These are phyloP conservation scores for Ctenodactylus gundi DNA, from an alignment of 2,113 vertebrate species.

Conservation along the genomic window DNA sequence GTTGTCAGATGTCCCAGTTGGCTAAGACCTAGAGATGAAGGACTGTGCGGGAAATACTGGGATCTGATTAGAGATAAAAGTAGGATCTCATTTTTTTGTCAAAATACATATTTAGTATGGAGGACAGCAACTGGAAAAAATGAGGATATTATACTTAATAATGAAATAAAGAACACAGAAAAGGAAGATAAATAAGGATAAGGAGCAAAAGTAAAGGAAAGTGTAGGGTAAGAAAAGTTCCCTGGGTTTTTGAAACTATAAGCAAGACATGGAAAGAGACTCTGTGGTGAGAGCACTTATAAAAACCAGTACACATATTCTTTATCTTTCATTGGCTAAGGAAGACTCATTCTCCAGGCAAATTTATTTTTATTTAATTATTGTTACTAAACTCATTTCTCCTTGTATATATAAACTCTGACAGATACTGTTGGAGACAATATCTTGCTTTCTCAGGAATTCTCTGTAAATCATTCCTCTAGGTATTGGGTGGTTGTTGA, in stretches of 20 bases:
- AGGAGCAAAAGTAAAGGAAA: background rate
- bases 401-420: background rate
- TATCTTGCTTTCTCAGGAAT: background rate
- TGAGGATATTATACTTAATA: background rate
- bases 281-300: background rate
- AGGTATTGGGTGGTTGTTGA: background rate
- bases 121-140: background rate
- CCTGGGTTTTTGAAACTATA: background rate
- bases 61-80: background rate
- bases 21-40: background rate
- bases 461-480: background rate
- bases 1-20: background rate
- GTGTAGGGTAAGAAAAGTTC: background rate
- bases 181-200: background rate
- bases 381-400: slow-evolving; percentile 10
- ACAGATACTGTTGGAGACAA: background rate
- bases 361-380: background rate
- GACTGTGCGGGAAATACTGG: background rate
- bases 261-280: background rate
- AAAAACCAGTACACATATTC: background rate
- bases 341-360: background rate
- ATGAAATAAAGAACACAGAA: background rate
- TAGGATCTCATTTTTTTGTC: background rate
- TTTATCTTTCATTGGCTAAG: background rate
- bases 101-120: background rate